phyloP scores from a whole-genome alignment of 2,113 vertebrate genomes.

The Pelobates fuscus region DNA sequence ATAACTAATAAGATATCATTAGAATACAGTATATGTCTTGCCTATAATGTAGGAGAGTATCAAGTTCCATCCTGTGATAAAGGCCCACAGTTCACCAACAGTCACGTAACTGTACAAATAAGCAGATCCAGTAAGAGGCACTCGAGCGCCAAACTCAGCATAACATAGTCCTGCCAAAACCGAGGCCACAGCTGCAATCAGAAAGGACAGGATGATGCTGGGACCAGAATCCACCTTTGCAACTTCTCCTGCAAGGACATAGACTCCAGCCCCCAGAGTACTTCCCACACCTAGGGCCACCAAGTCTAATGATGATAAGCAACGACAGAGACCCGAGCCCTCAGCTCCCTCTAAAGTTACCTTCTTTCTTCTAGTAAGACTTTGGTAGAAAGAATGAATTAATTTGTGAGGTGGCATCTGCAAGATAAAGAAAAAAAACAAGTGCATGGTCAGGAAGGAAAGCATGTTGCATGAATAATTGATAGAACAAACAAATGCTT shows the following conservation, averaged over 20 bases:
- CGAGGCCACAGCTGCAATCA: constrained; percentile 79
- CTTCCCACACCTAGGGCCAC: constrained; percentile 81
- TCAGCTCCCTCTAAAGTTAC: constrained; percentile 57
- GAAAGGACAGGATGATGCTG: constrained; percentile 81
- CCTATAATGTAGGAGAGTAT: constrained; percentile 84
- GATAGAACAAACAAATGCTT: too few relatives aligned
- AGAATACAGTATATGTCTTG: constrained; percentile 56
- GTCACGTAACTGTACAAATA: constrained; percentile 87
- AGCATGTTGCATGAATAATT: too few relatives aligned
- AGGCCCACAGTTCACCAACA: constrained; percentile 81
- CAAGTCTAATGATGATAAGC: constrained; percentile 76
- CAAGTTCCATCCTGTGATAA: constrained; percentile 83
- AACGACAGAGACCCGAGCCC: constrained; percentile 72
- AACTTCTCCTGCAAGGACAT: constrained; percentile 82
- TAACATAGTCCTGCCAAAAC: constrained; percentile 82
- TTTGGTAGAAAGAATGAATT: constrained; percentile 57
- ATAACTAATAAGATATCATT: too few relatives aligned
- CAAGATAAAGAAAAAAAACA: fast-evolving
- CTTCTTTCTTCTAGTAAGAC: constrained; percentile 71
- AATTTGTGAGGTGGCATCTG: constrained; percentile 56
- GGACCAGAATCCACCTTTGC: constrained; percentile 75
- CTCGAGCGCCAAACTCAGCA: constrained; percentile 75
- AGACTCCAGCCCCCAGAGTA: constrained; percentile 82
- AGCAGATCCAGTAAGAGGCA: constrained; percentile 81
- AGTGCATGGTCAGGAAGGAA: neutral